Evolutionary conservation across 2,888 invertebrate species (phyloP), one percentile per base, ranked within the genome.

Genomic region (Acleris laterana): DNA sequence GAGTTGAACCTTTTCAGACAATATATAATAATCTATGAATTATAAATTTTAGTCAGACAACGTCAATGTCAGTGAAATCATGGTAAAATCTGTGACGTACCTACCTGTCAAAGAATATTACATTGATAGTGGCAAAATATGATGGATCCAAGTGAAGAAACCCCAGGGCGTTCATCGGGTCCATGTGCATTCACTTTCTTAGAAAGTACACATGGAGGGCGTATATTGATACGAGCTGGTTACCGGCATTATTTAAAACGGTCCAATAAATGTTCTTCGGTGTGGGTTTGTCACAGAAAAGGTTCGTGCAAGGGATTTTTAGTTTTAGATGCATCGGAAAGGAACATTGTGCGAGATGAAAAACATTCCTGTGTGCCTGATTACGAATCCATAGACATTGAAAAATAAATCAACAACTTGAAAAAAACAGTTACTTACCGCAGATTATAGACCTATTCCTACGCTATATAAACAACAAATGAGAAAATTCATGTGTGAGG

Each of bases 221-320:
- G 6, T 28, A 28, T 61, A 25, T 61, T 61, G 22, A 51, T 61
- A 44, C 51, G 52, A 52, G 48, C 7, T 55, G 53, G 48, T n/a
- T 61, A 62, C 19, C 44, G 52, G 7, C 53, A 62, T 53, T 48
- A 53, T 53, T 53, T 62, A 7, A 62, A 51, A 59, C 59, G 60
- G 13, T 42, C 22, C 50, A 60, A 50, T 42, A 60, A 60, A n/a
- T 17, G 22, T 20, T n/a, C n/a, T n/a, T 42, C 50, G 11, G 49
- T 49, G 42, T 60, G 51, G 60, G n/a, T 19, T 60, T 51, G 50
- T n/a, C 51, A 60, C n/a, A 51, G n/a, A 58, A 60, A 60, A 11
- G n/a, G 16, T 51, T 60, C 51, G 9, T 60, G 50, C 60, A 60
- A 60, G 51, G 60, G 60, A 17, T 60, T 60, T 60, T 3, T 51